Percentiles rank a stretch among this genome's conserved stretches.
Evolutionary conservation across 2,113 vertebrate species (phyloP).

Genomic region (Pycnonotus jocosus): DNA sequence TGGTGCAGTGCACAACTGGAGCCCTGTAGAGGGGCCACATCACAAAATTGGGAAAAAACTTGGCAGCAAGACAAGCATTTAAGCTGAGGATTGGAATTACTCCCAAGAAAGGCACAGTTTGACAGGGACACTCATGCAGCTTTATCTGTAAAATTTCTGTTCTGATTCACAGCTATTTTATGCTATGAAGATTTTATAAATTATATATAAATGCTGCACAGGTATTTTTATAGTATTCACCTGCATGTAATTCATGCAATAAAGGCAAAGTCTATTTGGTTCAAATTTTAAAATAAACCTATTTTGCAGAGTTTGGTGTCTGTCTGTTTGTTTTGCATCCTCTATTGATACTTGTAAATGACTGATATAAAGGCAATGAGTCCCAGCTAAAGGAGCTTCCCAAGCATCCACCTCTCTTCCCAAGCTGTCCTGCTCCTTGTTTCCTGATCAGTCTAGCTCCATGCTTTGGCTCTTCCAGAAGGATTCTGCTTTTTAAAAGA

Average conservation of each 20-base stretch:
- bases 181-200: neutral
- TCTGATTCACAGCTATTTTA: neutral
- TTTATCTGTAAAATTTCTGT: neutral
- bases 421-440: neutral
- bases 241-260: neutral
- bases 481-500: neutral
- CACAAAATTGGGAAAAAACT: neutral
- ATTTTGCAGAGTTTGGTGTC: neutral
- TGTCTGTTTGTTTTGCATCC: neutral
- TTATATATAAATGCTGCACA: neutral
- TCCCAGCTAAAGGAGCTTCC: neutral
- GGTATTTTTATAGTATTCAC: conserved; percentile 30
- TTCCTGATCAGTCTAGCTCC: neutral
- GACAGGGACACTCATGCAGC: neutral
- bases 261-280: neutral
- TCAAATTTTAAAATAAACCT: conserved; percentile 31
- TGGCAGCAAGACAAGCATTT: neutral
- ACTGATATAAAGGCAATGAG: neutral
- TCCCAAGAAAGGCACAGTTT: neutral
- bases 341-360: neutral
- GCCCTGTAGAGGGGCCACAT: neutral
- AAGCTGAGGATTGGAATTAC: neutral
- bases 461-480: neutral
- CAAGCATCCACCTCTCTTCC: neutral
- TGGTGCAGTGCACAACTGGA: neutral